Conservation (phyloP, 2,888 invertebrate species). For the Napeogenes sylphis region DNA sequence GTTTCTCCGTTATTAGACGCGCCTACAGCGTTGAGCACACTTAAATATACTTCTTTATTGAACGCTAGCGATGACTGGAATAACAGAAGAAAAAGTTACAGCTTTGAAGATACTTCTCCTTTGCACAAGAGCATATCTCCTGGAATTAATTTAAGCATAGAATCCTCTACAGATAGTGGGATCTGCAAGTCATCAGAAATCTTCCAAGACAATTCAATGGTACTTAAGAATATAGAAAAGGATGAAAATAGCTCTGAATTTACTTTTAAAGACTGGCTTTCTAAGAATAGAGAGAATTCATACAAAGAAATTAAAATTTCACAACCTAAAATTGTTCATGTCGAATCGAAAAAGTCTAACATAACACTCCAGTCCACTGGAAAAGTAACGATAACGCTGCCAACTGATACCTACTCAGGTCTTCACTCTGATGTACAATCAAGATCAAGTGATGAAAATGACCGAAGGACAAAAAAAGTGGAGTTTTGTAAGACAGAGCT, state of each 20-base stretch:
- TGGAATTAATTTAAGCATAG: constrained; percentile 76
- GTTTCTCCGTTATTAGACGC: constrained; percentile 61
- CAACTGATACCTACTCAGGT: constrained; percentile 52
- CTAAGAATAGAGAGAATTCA: constrained; percentile 55
- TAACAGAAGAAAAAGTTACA: constrained; percentile 85
- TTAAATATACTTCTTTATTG: constrained; percentile 66
- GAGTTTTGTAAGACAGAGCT: constrained; percentile 93
- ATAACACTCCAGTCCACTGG: constrained; percentile 62
- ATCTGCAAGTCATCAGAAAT: constrained; percentile 85
- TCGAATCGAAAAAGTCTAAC: constrained; percentile 50
- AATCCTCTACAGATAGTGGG: constrained; percentile 88
- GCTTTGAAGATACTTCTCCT: constrained; percentile 77
- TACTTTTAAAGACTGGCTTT: constrained; percentile 66
- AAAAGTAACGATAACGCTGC: constrained; percentile 65
- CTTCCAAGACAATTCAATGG: constrained; percentile 51
- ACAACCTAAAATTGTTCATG: constrained; percentile 42
- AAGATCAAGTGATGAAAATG: constrained; percentile 53
- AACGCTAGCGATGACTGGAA: constrained; percentile 80
- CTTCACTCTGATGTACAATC: constrained; percentile 40
- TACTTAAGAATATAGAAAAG: constrained; percentile 41
- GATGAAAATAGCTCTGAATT: constrained; percentile 48
- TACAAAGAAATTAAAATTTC: constrained; percentile 48
- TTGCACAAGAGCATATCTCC: constrained; percentile 52
- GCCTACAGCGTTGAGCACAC: constrained; percentile 59
- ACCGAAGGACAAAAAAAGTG: constrained; percentile 83